Percentiles rank a stretch among this genome's conserved stretches.
Evolutionary conservation across 2,113 vertebrate genomes (phyloP).

Genomic region (Amblyopsis rosae): DNA sequence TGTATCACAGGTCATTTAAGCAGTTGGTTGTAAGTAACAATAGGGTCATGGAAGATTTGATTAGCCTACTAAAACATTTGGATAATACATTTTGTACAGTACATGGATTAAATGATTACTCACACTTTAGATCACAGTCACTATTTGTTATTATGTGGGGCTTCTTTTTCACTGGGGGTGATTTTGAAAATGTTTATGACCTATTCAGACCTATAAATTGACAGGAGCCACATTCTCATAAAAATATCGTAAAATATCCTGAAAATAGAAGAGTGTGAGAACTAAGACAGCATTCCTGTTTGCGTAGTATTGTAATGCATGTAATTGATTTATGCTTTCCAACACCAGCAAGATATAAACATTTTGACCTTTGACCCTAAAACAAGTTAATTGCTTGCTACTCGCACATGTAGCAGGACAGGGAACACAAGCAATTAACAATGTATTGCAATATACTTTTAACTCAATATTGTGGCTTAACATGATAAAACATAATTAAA

Average conservation of each 20-base stretch:
- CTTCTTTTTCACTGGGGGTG: slow-evolving; percentile 15
- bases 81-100: neutral
- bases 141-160: slow-evolving; percentile 47
- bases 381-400: too few species aligned
- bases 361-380: too few species aligned
- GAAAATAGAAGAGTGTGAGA: neutral
- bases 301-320: neutral
- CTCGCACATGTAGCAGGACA: too few species aligned
- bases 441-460: too few species aligned
- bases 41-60: slow-evolving; percentile 16
- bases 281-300: neutral
- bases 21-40: slow-evolving; percentile 10
- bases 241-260: slow-evolving; percentile 54
- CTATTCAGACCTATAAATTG: neutral
- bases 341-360: too few species aligned
- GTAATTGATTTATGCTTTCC: too few species aligned
- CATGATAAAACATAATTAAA: too few species aligned
- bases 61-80: slow-evolving; percentile 2
- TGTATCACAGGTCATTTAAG: neutral
- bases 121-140: slow-evolving; percentile 57
- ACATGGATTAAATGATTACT: slow-evolving; percentile 45
- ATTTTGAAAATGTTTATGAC: slow-evolving; percentile 58
- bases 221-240: slow-evolving; percentile 63
- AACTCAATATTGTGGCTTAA: too few species aligned
- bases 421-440: too few species aligned